phyloP scores from a whole-genome alignment of 2,888 invertebrate species.

The Alloscopus bannaensis region DNA sequence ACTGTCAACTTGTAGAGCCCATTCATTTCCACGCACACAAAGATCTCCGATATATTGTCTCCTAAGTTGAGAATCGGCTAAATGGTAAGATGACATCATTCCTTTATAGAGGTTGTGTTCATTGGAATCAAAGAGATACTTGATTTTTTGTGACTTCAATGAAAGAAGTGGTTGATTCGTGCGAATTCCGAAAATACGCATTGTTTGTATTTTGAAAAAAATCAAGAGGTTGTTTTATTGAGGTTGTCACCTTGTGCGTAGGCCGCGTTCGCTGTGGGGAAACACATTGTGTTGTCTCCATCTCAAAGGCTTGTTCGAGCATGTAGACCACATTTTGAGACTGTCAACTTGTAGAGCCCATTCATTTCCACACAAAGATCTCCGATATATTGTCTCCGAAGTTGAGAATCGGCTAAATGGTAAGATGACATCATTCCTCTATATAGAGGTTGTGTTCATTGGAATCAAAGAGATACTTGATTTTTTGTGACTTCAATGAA shows the following conservation, averaged over 20 bases:
- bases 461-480: too few species aligned
- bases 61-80: background rate
- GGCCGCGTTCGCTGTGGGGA: slow-evolving; percentile 22
- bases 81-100: background rate
- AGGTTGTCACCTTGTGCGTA: slow-evolving; percentile 32
- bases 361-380: background rate
- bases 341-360: background rate
- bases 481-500: too few species aligned
- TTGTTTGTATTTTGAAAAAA: background rate
- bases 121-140: too few species aligned
- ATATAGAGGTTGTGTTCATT: slow-evolving; percentile 20
- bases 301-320: too few species aligned
- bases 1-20: background rate
- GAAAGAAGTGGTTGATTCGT: too few species aligned
- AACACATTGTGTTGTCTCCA: too few species aligned
- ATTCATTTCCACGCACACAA: background rate
- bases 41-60: background rate
- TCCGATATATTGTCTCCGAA: background rate
- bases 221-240: background rate
- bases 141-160: too few species aligned
- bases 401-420: background rate
- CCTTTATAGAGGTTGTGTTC: slow-evolving; percentile 17
- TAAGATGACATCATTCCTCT: background rate
- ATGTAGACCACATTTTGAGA: too few species aligned
- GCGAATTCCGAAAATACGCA: too few species aligned